These are phyloP conservation scores for Synanthedon tipuliformis DNA, from an alignment of 2,888 invertebrate species.

Conservation along the genomic window DNA sequence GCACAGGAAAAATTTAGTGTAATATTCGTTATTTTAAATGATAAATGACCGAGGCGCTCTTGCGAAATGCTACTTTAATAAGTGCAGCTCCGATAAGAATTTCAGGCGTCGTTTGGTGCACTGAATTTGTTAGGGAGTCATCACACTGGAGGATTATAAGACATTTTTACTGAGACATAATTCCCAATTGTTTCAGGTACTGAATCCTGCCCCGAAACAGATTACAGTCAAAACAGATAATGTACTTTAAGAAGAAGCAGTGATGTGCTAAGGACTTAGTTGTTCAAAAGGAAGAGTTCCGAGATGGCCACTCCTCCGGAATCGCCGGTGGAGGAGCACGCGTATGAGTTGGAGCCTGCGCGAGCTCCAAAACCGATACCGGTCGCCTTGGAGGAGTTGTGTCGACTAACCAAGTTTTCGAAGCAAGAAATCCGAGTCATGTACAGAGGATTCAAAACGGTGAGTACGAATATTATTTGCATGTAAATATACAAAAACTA, in stretches of 20 bases:
- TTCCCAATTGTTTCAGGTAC: conserved; percentile 29
- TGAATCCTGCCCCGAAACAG: conserved; percentile 28
- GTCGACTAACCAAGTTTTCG: conserved; percentile 94
- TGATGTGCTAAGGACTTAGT: neutral
- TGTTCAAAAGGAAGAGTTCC: neutral
- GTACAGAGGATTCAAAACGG: conserved; percentile 98
- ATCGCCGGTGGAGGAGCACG: conserved; percentile 87
- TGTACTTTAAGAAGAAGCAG: neutral
- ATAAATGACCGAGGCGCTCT: neutral
- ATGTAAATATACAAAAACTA: too few species aligned
- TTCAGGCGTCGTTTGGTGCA: too few species aligned
- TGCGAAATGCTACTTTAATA: too few species aligned
- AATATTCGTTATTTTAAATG: neutral
- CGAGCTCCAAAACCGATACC: conserved; percentile 85
- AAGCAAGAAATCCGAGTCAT: conserved; percentile 95
- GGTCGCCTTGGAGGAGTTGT: conserved; percentile 89
- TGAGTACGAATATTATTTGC: conserved; percentile 42
- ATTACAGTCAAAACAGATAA: neutral
- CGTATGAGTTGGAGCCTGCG: conserved; percentile 85
- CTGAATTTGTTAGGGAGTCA: too few species aligned
- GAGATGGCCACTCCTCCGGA: conserved; percentile 88
- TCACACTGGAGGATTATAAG: too few species aligned
- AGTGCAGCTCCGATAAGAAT: too few species aligned
- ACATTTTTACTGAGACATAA: neutral
- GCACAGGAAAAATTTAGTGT: conserved; percentile 3